Base-by-base conservation (phyloP, 2,797 vertebrate species). In the Choloepus didactylus region DNA sequence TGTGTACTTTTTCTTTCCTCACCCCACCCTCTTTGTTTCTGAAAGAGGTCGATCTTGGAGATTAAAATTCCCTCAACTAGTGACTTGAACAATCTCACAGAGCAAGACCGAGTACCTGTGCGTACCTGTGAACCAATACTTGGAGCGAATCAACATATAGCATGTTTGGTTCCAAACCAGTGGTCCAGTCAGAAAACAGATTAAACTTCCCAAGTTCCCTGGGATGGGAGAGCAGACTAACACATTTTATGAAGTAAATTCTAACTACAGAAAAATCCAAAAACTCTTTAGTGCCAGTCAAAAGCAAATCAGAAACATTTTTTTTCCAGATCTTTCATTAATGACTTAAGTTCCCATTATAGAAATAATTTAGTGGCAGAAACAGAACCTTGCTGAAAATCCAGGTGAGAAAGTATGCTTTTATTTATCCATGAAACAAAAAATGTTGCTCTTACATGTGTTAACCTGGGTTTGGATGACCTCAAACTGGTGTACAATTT, bases 61-160 rank as follows among this genome's bases (percentile, higher is more conserved):
- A 97, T 97, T 98, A 98, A 97, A 98, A 98, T 97, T 98, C 89
- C 95, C 96, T 97, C 70, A 16, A 23, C 94, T 70, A 83, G 82
- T 70, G 88, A 81, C 66, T 92, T 94, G 84, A 91, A 81, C 82
- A 97, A 75, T 66, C 29, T 96, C 90, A 38, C 66, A 89, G 85
- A 96, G 89, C 0, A 0, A 97, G 93, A 92, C 72, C 12, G 76
- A 19, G 35, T 95, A 94, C 89, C 89, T 12, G 4, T 72, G 66
- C 49, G 44, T 96, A 92, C 93, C 87, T 92, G 84, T 66, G 94
- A 96, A 41, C 59, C 72, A 77, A 15, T 46, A 62, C 66, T 75
- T 76, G 69, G 44, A 80, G 18, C 86, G 8, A n/a, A 77, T 56
- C 54, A 56, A 73, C 62, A 23, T 5, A 66, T 0, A 62, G 35